Evolutionary conservation across 2,797 vertebrate species (phyloP), one percentile per base, ranked within the genome.

Genomic region (Parambassis ranga): DNA sequence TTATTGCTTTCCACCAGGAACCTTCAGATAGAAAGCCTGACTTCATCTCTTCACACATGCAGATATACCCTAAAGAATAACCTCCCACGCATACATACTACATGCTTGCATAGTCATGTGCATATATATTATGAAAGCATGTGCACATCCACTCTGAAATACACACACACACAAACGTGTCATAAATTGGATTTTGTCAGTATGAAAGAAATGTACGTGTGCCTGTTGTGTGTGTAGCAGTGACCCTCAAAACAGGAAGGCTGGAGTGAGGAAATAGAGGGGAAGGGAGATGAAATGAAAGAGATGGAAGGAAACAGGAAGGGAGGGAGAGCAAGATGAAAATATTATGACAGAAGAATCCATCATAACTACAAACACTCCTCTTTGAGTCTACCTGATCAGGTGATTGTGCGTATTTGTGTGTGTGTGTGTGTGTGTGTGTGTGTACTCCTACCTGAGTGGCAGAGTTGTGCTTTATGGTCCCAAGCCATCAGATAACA

Each of bases 1-100:
- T 93, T 92, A 85, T 87, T 92, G 92, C 87, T 67, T 81, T 88
- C 76, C 65, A 68, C 77, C 55, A 65, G 68, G 59, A 71, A 62
- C 62, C 72, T 77, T 82, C 59, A 88, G 78, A 92, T 77, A n/a
- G 84, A 86, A 79, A 65, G 86, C 84, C 77, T 90, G 85, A 85
- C 72, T 77, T 70, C 87, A 82, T 87, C 69, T 88, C 77, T 58
- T 59, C 14, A 43, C 33, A 38, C 24, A 59, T 22, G 20, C 38
- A 23, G 23, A 22, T 22, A 51, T 16, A 61, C 22, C 5, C 13
- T 35, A 18, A n/a, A 18, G 2, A 48, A 47, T 24, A 15, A 4
- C 10, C 7, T 10, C 20, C 10, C 2, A 4, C 41, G n/a, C 38
- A n/a, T 55, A 16, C 27, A 14, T 36, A 51, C 35, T 31, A 24